Percentiles rank a stretch among this genome's conserved stretches.
These are phyloP conservation scores for Leptestheria dahalacensis DNA, from an alignment of 1,140 invertebrate species.

Conservation along the genomic window DNA sequence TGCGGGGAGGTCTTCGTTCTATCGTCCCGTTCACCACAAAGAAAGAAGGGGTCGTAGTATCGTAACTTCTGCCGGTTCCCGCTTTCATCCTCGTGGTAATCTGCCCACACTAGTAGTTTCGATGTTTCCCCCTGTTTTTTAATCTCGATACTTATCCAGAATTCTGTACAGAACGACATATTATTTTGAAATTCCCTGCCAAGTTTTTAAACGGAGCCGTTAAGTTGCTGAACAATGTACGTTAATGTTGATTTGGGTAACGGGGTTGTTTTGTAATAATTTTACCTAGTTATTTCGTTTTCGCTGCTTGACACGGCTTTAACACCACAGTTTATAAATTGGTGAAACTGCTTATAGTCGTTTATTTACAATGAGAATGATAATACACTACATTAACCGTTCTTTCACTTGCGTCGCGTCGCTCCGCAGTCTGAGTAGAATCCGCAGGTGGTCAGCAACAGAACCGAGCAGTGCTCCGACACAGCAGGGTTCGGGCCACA, in stretches of 20 bases:
- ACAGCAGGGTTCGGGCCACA: slow-evolving; percentile 61
- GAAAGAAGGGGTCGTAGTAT: slow-evolving; percentile 34
- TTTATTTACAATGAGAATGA: background rate
- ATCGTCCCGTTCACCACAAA: slow-evolving; percentile 65
- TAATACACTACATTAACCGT: background rate
- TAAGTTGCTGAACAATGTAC: too few species aligned
- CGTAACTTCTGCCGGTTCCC: slow-evolving; percentile 2
- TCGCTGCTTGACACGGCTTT: too few species aligned
- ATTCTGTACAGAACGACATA: too few species aligned
- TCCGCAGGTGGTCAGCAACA: background rate
- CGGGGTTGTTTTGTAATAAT: too few species aligned
- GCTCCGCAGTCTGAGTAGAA: background rate
- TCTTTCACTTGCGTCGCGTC: background rate
- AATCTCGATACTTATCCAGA: too few species aligned
- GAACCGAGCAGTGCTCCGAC: slow-evolving; percentile 45
- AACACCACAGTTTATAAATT: too few species aligned
- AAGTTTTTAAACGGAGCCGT: too few species aligned
- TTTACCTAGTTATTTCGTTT: too few species aligned
- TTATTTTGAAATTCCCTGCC: too few species aligned
- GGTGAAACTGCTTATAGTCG: too few species aligned
- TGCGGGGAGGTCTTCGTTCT: slow-evolving; percentile 69
- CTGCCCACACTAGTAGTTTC: background rate
- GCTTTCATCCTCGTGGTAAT: background rate
- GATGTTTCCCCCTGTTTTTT: background rate
- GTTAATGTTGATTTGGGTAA: too few species aligned